These are phyloP conservation scores for Plectus sambesii DNA, from an alignment of 1,140 invertebrate species.

Conservation along the genomic window DNA sequence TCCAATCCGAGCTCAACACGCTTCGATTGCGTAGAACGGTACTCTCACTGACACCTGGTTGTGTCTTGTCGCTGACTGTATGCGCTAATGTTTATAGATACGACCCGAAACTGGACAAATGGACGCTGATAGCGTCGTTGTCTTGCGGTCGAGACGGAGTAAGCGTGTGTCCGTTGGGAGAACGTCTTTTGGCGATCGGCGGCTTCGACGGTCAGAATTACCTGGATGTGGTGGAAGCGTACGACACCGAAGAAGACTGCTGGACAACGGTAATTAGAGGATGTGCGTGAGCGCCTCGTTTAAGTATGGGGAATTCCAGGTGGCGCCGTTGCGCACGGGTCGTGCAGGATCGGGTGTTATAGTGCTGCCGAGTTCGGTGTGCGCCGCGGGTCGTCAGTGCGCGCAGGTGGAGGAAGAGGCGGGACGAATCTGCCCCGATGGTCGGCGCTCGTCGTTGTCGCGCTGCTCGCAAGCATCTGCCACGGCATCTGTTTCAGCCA, in stretches of 20 bases:
- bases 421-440: too few species aligned
- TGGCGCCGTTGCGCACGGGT: too few species aligned
- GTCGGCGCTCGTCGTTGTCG: too few species aligned
- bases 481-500: too few species aligned
- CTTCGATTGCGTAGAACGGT: not conserved
- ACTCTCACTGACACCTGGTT: not conserved
- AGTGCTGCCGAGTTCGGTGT: too few species aligned
- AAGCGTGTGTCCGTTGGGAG: not conserved
- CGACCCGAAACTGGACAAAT: not conserved
- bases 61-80: not conserved
- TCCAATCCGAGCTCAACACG: not conserved
- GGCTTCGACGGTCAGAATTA: not conserved
- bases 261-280: not conserved
- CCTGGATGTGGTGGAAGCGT: not conserved
- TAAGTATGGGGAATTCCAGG: too few species aligned
- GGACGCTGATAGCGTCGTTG: not conserved
- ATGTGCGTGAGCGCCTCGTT: too few species aligned
- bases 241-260: not conserved
- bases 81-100: constrained; percentile 7
- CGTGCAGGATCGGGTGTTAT: too few species aligned
- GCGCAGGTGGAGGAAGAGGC: too few species aligned
- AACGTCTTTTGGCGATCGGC: not conserved
- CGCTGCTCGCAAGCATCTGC: too few species aligned
- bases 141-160: not conserved
- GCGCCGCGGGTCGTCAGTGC: too few species aligned